Percentiles rank a stretch among this genome's conserved stretches.
Conservation (phyloP, 2,113 vertebrate species). For the Leucopternis melanops region DNA sequence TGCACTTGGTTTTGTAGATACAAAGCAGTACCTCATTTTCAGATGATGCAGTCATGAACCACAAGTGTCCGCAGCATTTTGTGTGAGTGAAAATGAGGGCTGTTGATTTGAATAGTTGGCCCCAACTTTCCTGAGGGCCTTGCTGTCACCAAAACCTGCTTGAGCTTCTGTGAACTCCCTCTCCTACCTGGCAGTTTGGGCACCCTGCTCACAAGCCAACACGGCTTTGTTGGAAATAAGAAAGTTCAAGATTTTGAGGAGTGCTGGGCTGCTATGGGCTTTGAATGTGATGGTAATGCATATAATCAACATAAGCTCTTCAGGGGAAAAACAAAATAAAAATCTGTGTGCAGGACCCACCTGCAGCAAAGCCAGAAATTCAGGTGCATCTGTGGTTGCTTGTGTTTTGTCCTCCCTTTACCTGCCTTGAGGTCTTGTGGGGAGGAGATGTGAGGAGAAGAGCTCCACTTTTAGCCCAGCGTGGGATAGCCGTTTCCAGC, state of each 20-base stretch:
- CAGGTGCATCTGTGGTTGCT: neutral
- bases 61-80: neutral
- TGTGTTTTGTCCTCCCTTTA: neutral
- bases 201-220: neutral
- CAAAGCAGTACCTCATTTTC: neutral
- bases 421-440: neutral
- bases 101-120: neutral
- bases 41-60: neutral
- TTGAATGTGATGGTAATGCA: neutral
- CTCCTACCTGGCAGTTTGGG: neutral
- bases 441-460: neutral
- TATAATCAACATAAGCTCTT: neutral
- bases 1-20: neutral
- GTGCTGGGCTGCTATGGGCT: neutral
- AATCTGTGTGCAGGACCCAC: neutral
- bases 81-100: neutral
- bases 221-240: neutral
- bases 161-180: neutral
- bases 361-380: neutral
- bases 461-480: neutral
- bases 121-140: neutral
- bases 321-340: too few species aligned
- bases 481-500: neutral
- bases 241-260: neutral
- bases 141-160: neutral